These are phyloP conservation scores for Carollia perspicillata DNA, from an alignment of 2,113 vertebrate species.

Conservation along the genomic window DNA sequence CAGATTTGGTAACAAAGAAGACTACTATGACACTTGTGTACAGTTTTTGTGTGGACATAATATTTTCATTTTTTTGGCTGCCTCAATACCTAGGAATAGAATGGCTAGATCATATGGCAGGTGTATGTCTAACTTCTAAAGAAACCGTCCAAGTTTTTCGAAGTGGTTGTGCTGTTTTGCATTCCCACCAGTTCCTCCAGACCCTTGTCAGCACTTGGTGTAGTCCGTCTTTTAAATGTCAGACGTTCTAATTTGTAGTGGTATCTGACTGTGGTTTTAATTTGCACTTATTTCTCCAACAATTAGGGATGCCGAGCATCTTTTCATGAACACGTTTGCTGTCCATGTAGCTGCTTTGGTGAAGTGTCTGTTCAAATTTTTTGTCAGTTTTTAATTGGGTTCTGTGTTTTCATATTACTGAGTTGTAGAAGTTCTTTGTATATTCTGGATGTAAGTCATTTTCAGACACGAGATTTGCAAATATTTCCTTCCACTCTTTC, in stretches of 20 bases:
- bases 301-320: neutral
- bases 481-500: neutral
- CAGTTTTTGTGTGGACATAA: neutral
- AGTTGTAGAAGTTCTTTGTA: neutral
- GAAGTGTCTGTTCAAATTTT: neutral
- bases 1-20: neutral
- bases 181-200: neutral
- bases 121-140: constrained; percentile 2
- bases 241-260: neutral
- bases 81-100: neutral
- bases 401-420: neutral
- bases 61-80: neutral
- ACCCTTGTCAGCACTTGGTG: neutral
- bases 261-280: neutral
- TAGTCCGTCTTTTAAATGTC: neutral
- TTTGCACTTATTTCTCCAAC: neutral
- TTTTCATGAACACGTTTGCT: neutral
- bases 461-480: neutral
- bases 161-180: neutral
- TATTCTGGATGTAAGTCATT: neutral
- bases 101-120: neutral
- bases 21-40: neutral
- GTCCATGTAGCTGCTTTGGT: neutral
- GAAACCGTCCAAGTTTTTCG: neutral
- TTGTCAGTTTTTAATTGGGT: neutral